phyloP scores from a whole-genome alignment of 2,888 invertebrate genomes.

The Cantharis nigra region DNA sequence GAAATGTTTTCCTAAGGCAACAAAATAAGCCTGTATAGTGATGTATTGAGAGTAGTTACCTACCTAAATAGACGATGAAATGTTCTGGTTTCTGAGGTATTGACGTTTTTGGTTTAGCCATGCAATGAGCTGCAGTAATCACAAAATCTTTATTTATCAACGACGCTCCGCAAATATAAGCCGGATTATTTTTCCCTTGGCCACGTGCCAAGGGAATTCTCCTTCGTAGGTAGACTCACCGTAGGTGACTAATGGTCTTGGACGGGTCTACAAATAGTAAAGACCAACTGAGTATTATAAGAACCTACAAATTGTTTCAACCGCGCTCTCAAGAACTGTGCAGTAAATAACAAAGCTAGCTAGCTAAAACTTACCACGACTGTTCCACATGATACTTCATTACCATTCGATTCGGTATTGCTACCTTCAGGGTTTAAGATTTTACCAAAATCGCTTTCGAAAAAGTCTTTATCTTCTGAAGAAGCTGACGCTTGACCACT shows the following conservation, averaged over 20 bases:
- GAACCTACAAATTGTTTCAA: no score
- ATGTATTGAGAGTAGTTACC: not conserved
- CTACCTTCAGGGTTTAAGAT: conserved; percentile 2
- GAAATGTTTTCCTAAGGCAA: conserved; percentile 47
- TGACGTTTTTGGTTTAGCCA: conserved; percentile 53
- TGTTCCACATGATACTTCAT: conserved; percentile 52
- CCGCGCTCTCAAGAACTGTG: no score
- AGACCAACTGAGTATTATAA: no score
- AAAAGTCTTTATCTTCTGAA: conserved; percentile 37
- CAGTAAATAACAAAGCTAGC: no score
- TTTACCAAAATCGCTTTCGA: conserved; percentile 45
- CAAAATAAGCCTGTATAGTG: no score
- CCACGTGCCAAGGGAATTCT: conserved; percentile 71
- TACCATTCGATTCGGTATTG: not conserved
- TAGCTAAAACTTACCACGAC: conserved; percentile 46
- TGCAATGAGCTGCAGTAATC: conserved; percentile 69
- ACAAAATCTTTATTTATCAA: conserved; percentile 62
- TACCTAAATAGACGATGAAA: conserved; percentile 48
- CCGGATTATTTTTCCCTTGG: conserved; percentile 50
- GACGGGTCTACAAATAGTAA: conserved; percentile 39
- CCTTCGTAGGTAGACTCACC: conserved; percentile 64
- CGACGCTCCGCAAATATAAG: conserved; percentile 70
- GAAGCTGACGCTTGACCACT: no score
- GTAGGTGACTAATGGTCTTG: conserved; percentile 63
- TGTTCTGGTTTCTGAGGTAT: conserved; percentile 45